Conservation (phyloP, 2,797 vertebrate species). For the Fratercula arctica region DNA sequence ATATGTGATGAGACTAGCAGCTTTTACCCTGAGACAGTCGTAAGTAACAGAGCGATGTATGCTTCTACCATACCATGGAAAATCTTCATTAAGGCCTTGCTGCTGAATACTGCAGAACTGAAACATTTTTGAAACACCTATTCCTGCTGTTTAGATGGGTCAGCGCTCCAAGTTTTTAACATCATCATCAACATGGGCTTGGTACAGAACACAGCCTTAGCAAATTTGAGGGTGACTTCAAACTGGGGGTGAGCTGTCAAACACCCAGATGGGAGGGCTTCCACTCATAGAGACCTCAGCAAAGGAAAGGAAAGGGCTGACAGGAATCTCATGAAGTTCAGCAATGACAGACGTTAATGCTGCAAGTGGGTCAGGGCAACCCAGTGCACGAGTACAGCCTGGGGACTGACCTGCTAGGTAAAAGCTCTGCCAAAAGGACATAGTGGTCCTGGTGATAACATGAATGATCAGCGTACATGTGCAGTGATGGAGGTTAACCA, state of each 20-base stretch:
- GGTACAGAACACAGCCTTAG: neutral
- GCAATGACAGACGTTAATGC: neutral
- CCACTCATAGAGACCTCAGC: neutral
- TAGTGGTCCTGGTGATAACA: neutral
- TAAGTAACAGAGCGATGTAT: neutral
- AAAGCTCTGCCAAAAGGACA: neutral
- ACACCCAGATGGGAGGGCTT: neutral
- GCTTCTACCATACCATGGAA: neutral
- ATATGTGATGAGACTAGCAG: conserved; percentile 15
- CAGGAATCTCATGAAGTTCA: neutral
- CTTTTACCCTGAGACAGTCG: conserved; percentile 13
- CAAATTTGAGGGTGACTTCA: neutral
- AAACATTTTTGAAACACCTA: neutral
- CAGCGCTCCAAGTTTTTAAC: neutral
- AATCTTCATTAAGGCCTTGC: neutral
- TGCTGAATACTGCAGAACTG: neutral
- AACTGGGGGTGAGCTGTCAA: neutral
- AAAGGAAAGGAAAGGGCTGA: neutral
- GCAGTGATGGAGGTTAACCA: neutral
- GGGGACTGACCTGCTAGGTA: neutral
- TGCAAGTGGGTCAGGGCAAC: neutral
- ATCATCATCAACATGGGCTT: neutral
- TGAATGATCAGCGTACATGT: neutral
- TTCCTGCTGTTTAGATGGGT: neutral
- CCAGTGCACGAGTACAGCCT: neutral